phyloP scores from a whole-genome alignment of 2,113 vertebrate species.

The Neoarius graeffei region DNA sequence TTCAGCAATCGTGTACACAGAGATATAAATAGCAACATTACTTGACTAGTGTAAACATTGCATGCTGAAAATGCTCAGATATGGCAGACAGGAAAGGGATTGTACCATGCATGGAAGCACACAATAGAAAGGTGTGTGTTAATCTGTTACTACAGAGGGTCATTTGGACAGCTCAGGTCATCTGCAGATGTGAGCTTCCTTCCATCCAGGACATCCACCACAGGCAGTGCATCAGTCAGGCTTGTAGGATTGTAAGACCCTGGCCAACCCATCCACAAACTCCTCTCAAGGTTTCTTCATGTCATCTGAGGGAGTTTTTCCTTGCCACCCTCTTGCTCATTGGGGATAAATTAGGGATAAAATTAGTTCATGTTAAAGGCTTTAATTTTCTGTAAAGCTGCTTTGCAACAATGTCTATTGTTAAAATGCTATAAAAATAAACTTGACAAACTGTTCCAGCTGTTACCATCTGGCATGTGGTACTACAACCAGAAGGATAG shows the following conservation, averaged over 20 bases:
- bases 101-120: not conserved
- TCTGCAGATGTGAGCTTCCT: not conserved
- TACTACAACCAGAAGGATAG: too few species aligned
- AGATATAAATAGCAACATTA: constrained; percentile 2
- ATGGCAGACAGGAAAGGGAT: constrained; percentile 5
- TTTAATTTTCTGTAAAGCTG: too few species aligned
- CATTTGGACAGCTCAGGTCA: not conserved
- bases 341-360: too few species aligned
- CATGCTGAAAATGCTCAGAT: not conserved
- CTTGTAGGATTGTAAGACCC: not conserved
- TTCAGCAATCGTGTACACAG: not conserved
- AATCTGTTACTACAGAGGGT: not conserved
- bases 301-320: too few species aligned
- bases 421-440: too few species aligned
- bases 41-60: not conserved
- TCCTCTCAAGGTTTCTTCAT: not conserved
- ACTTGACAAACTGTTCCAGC: too few species aligned
- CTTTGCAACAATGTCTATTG: too few species aligned
- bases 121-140: not conserved
- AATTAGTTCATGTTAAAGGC: too few species aligned
- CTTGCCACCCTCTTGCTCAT: too few species aligned
- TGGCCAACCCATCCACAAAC: not conserved
- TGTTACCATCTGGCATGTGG: too few species aligned
- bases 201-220: not conserved
- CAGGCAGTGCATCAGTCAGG: not conserved